A percentile compares a stretch with the other conserved stretches of the same genome.
Conservation (phyloP, 2,797 vertebrate genomes). For the Diplodus sargus region DNA sequence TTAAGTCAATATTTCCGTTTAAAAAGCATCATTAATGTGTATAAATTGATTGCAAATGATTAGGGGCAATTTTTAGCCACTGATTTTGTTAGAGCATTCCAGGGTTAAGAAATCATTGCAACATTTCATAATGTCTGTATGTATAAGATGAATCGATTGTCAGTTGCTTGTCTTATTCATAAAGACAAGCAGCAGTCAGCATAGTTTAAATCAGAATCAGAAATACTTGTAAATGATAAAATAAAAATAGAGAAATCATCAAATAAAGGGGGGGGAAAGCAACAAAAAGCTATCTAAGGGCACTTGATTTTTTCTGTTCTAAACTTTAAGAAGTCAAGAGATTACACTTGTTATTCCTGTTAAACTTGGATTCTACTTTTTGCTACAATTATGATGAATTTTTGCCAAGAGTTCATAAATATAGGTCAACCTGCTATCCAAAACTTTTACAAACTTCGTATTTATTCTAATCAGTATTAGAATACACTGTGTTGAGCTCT, state of each 20-base stretch:
- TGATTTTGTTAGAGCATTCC: neutral
- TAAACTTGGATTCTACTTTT: neutral
- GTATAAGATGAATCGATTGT: neutral
- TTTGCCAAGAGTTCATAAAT: neutral
- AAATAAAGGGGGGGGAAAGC: neutral
- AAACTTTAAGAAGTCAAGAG: neutral
- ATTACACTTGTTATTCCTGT: neutral
- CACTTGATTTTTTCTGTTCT: neutral
- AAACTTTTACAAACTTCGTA: neutral
- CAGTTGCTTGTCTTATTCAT: neutral
- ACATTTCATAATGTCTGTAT: neutral
- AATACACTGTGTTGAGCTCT: neutral
- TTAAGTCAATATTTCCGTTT: too few relatives aligned
- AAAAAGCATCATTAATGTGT: too few relatives aligned
- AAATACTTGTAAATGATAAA: too few relatives aligned
- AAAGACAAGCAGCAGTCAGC: neutral
- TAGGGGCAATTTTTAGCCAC: neutral
- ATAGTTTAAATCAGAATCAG: too few relatives aligned
- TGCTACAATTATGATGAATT: neutral
- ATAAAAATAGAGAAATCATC: neutral
- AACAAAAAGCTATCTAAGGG: neutral
- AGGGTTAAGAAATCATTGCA: neutral
- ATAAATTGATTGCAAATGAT: neutral
- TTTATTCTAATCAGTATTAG: neutral
- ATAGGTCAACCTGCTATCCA: neutral